These are phyloP conservation scores for Liolophura sinensis DNA, from an alignment of 1,140 invertebrate species.

Conservation along the genomic window DNA sequence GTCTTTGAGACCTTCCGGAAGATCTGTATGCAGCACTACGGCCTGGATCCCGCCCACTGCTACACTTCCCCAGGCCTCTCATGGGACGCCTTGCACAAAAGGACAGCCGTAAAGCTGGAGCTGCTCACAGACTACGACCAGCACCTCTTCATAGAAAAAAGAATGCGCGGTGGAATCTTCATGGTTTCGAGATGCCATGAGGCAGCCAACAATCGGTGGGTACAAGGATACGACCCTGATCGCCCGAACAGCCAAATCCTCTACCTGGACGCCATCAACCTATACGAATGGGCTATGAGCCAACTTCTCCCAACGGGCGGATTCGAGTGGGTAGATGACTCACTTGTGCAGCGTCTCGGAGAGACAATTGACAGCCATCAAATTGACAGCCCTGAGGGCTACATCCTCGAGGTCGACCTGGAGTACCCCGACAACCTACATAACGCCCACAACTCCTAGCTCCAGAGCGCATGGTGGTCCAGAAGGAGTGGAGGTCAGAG, in stretches of 20 bases:
- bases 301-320: constrained; percentile 11
- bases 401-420: constrained; percentile 21
- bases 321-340: constrained; percentile 19
- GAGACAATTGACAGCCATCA: too few relatives aligned
- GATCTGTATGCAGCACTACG: constrained; percentile 25
- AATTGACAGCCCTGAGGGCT: too few relatives aligned
- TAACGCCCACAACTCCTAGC: constrained; percentile 21
- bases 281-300: constrained; percentile 18
- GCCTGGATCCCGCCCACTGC: constrained; percentile 38
- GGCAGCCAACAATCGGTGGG: constrained; percentile 35
- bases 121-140: constrained; percentile 33
- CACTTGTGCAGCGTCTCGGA: too few relatives aligned
- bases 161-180: constrained; percentile 31
- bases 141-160: constrained; percentile 40
- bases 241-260: constrained; percentile 22
- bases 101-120: constrained; percentile 30
- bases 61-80: constrained; percentile 37
- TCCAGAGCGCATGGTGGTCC: constrained; percentile 9
- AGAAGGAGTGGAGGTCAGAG: too few relatives aligned
- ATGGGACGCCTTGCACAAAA: constrained; percentile 37
- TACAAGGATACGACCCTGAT: constrained; percentile 18
- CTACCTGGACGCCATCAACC: constrained; percentile 27
- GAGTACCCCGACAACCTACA: constrained; percentile 24
- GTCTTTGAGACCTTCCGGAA: constrained; percentile 60
- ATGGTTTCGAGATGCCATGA: constrained; percentile 28